These are phyloP conservation scores for Adelges cooleyi DNA, from an alignment of 1,140 invertebrate genomes.

Conservation along the genomic window DNA sequence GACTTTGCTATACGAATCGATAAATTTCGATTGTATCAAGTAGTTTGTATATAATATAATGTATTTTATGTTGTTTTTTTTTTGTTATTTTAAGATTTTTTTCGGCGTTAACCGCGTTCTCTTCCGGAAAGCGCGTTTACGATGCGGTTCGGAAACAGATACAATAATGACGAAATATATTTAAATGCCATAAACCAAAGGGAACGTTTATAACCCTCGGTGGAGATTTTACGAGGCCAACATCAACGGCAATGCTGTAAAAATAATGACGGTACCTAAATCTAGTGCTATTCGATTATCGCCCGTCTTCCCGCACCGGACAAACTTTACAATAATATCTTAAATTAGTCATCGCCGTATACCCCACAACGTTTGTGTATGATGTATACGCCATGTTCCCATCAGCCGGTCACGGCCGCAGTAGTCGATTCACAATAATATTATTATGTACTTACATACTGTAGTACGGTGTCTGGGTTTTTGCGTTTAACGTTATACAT, in stretches of 20 bases:
- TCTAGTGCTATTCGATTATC: conserved; percentile 15
- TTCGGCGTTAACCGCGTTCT: no score
- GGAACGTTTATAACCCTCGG: background rate
- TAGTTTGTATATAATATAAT: no score
- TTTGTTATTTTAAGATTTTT: no score
- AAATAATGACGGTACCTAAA: conserved; percentile 12
- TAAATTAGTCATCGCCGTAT: background rate
- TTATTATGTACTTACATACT: no score
- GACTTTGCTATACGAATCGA: no score
- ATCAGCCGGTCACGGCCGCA: no score
- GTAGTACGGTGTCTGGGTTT: no score
- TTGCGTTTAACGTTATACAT: no score
- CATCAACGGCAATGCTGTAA: conserved; percentile 7
- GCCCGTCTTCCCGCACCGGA: background rate
- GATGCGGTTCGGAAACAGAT: background rate
- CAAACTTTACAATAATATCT: conserved; percentile 7
- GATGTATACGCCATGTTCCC: no score
- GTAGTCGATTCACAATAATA: no score
- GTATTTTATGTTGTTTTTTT: no score
- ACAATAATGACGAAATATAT: conserved; percentile 12
- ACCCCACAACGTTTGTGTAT: background rate
- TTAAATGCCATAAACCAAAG: conserved; percentile 12
- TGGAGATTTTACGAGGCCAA: background rate
- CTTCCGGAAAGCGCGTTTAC: background rate
- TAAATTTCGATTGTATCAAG: no score